Evolutionary conservation across 2,113 vertebrate genomes (phyloP).

Genomic region (Onychorhynchus coronatus): DNA sequence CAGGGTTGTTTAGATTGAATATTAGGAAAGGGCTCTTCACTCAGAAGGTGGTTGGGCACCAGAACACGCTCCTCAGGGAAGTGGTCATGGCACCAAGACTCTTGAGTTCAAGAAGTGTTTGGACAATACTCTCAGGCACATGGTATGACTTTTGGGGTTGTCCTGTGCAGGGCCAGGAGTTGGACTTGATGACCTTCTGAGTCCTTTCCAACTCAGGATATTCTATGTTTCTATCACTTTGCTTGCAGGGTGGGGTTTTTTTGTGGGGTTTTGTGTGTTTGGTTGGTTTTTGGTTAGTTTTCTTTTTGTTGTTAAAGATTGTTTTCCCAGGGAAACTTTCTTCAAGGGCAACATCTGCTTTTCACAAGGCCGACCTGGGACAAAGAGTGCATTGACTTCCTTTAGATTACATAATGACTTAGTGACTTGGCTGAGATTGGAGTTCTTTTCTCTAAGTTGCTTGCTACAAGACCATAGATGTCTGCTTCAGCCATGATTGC

Average conservation of each 20-base stretch:
- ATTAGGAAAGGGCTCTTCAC: background rate
- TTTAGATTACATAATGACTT: constrained; percentile 20
- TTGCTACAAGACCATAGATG: background rate
- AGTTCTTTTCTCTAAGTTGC: background rate
- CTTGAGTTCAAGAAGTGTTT: background rate
- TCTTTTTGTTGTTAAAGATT: background rate
- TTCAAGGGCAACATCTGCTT: constrained; percentile 46
- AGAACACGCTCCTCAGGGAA: background rate
- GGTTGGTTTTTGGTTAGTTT: background rate
- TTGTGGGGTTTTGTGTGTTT: background rate
- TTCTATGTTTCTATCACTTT: background rate
- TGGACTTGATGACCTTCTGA: background rate
- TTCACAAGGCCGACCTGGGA: background rate
- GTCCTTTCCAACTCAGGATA: background rate
- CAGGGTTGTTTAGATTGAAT: background rate
- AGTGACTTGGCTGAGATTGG: background rate
- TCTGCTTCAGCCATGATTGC: background rate
- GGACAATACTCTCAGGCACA: background rate
- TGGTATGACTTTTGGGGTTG: background rate
- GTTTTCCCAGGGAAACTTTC: constrained; percentile 41
- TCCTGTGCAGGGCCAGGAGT: background rate
- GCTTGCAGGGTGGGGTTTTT: background rate
- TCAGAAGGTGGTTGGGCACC: background rate
- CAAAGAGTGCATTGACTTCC: constrained; percentile 21
- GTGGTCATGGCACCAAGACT: background rate